Conservation (phyloP, 2,113 vertebrate genomes). For the Deroptyus accipitrinus region DNA sequence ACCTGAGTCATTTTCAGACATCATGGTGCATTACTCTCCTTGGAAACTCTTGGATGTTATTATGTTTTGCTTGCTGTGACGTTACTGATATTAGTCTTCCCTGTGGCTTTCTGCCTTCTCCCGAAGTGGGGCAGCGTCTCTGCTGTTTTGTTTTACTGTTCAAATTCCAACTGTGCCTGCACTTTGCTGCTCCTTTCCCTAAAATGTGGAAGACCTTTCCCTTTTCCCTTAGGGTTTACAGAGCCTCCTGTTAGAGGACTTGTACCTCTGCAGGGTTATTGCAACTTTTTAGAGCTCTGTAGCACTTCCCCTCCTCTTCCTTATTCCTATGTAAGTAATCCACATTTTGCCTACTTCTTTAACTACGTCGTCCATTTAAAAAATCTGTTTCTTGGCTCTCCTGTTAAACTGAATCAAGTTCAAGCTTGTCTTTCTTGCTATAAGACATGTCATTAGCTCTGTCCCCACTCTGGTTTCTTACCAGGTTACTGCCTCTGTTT, state of each 20-base stretch:
- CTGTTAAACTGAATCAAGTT: slow-evolving; percentile 45
- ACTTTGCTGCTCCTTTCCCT: background rate
- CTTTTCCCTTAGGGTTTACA: background rate
- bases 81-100: background rate
- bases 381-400: slow-evolving; percentile 45
- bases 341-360: slow-evolving; percentile 12
- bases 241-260: background rate
- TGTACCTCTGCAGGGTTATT: background rate
- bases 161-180: background rate
- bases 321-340: background rate
- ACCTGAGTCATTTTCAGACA: background rate
- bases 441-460: slow-evolving; percentile 35
- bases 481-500: slow-evolving; percentile 15
- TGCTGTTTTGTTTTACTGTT: background rate
- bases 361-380: background rate
- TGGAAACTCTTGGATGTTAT: background rate
- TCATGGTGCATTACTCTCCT: fast-evolving
- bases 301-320: background rate
- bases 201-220: background rate
- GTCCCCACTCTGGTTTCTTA: slow-evolving; percentile 32
- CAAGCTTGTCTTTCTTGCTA: slow-evolving; percentile 39
- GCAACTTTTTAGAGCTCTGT: background rate
- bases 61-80: background rate
- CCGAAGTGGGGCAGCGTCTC: background rate
- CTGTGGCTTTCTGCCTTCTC: background rate